Evolutionary conservation across 2,888 invertebrate genomes (phyloP).

Genomic region (Opisthograptis luteolata): DNA sequence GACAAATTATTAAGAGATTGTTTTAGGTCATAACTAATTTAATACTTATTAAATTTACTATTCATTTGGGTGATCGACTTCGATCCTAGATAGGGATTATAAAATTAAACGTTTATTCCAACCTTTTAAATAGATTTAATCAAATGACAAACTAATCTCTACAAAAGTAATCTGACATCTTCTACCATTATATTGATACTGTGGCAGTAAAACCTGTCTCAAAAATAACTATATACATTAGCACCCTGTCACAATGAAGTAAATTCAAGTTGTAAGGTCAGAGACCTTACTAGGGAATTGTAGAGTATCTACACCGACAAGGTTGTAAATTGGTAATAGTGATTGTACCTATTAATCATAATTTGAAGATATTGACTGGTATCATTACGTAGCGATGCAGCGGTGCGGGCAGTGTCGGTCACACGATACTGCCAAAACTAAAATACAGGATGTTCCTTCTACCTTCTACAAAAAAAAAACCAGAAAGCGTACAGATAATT

Average conservation of each 20-base stretch:
- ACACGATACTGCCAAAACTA: slow-evolving; percentile 59
- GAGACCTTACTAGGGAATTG: not conserved
- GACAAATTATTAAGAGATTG: too few species aligned
- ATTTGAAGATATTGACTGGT: slow-evolving; percentile 77
- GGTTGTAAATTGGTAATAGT: slow-evolving; percentile 12
- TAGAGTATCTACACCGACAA: not conserved
- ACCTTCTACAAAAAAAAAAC: too few species aligned
- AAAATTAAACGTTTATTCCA: too few species aligned
- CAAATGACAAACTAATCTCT: too few species aligned
- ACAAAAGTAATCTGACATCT: not conserved
- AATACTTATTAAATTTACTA: too few species aligned
- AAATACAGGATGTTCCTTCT: slow-evolving; percentile 48
- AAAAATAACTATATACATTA: not conserved
- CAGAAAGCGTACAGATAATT: too few species aligned
- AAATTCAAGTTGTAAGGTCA: not conserved
- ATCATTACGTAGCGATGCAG: slow-evolving; percentile 61
- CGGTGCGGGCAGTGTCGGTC: slow-evolving; percentile 63
- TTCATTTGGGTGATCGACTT: too few species aligned
- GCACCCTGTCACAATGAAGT: not conserved
- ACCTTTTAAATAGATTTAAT: too few species aligned
- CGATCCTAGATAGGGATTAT: too few species aligned
- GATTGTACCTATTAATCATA: slow-evolving; percentile 69
- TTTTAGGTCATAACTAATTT: too few species aligned
- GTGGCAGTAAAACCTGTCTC: not conserved
- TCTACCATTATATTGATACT: not conserved